Conservation (phyloP, 2,797 vertebrate genomes). For the Bucorvus abyssinicus region DNA sequence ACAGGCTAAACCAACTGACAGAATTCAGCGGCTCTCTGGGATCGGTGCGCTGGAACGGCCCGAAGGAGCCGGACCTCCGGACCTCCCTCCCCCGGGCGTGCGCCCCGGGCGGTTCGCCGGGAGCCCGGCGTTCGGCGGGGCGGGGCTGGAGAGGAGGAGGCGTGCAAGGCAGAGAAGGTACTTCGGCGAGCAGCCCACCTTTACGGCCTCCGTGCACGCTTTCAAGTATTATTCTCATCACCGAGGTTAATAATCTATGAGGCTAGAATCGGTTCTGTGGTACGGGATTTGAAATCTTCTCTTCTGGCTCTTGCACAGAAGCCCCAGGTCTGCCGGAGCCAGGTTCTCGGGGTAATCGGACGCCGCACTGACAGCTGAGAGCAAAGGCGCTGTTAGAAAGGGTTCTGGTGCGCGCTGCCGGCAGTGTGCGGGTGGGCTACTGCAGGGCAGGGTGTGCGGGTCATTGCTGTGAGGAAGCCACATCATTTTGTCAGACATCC, state of each 20-base stretch:
- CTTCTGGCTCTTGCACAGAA: background rate
- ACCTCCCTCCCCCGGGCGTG: conserved; percentile 30
- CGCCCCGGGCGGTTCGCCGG: background rate
- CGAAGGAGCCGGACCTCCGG: conserved; percentile 47
- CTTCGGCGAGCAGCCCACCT: background rate
- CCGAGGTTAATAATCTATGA: background rate
- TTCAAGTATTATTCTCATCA: background rate
- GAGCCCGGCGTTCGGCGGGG: background rate
- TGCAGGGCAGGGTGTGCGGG: background rate
- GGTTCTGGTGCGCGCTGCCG: background rate
- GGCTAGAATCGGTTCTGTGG: background rate
- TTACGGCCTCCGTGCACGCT: background rate
- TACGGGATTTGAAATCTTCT: background rate
- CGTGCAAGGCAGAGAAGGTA: background rate
- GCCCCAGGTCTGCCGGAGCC: background rate
- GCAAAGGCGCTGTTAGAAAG: background rate
- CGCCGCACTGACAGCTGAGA: background rate
- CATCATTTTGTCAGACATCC: background rate
- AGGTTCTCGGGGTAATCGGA: background rate
- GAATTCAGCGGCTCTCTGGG: conserved; percentile 45
- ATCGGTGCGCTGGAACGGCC: conserved; percentile 33
- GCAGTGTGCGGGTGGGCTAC: background rate
- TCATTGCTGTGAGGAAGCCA: background rate
- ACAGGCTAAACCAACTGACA: conserved; percentile 71
- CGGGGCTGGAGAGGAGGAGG: background rate